A percentile compares a stretch with the other conserved stretches of the same genome.
Conservation (phyloP, 2,113 vertebrate genomes). For the Heterotilapia buettikoferi region DNA sequence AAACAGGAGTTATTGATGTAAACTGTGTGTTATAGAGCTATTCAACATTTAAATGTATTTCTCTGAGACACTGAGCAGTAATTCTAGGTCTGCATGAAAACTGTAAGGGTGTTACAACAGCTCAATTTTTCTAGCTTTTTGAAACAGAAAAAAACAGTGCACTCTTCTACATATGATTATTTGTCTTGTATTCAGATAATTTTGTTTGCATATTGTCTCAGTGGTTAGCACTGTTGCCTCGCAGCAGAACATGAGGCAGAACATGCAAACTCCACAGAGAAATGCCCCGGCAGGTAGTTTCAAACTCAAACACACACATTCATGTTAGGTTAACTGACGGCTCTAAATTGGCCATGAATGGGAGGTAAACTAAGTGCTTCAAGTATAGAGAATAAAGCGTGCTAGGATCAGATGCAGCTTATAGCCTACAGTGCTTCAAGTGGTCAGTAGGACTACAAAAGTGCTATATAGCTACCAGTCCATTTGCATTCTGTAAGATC, state of each 20-base stretch:
- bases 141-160: not conserved
- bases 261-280: not conserved
- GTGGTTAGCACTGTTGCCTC: not conserved
- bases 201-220: not conserved
- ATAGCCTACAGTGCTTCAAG: not conserved
- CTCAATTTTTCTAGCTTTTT: not conserved
- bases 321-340: not conserved
- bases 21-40: fast-evolving
- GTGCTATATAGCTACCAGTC: not conserved
- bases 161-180: not conserved
- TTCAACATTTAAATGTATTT: not conserved
- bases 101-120: fast-evolving
- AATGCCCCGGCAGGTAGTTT: not conserved
- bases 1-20: not conserved
- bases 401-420: not conserved
- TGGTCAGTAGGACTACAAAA: not conserved
- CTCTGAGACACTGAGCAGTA: not conserved
- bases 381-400: fast-evolving
- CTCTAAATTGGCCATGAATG: not conserved
- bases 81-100: not conserved
- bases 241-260: not conserved
- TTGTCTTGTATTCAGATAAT: not conserved
- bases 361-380: not conserved
- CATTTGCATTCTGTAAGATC: not conserved
- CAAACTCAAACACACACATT: not conserved